Percentiles rank a stretch among this genome's conserved stretches.
Evolutionary conservation across 23 tunicate species (phyloP).

Genomic region (Styela clava): DNA sequence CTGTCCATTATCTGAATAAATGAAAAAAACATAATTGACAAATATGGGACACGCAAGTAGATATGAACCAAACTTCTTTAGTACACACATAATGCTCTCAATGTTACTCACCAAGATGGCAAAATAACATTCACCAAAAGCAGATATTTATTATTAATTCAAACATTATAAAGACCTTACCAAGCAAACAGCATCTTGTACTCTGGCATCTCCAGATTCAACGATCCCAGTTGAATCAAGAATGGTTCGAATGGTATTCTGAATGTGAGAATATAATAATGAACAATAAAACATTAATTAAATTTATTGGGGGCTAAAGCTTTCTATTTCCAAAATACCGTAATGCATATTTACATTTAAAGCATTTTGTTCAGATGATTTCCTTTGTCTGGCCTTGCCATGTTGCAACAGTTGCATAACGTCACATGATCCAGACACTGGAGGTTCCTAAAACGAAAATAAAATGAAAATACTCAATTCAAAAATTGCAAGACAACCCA

Average conservation of each 20-base stretch:
- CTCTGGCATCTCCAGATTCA: conserved; percentile 68
- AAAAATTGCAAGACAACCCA: no score
- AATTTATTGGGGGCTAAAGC: neutral
- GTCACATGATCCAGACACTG: conserved; percentile 46
- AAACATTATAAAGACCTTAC: no score
- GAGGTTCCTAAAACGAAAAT: conserved; percentile 38
- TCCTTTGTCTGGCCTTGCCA: conserved; percentile 73
- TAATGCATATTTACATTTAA: conserved; percentile 50
- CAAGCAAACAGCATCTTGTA: conserved; percentile 76
- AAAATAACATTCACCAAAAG: neutral
- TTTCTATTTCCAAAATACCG: neutral
- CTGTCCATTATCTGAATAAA: conserved; percentile 73
- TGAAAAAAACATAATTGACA: no score
- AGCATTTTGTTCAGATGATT: conserved; percentile 78
- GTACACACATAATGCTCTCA: neutral
- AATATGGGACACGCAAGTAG: no score
- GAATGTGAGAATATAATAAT: neutral
- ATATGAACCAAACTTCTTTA: neutral
- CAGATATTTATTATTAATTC: no score
- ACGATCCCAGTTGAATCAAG: conserved; percentile 57
- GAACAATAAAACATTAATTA: no score
- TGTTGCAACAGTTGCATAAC: conserved; percentile 67
- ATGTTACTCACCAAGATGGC: neutral
- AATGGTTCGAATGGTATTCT: conserved; percentile 66
- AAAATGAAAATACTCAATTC: no score